Evolutionary conservation across 2,888 invertebrate species (phyloP).

Genomic region (Drosophila vallismaia): DNA sequence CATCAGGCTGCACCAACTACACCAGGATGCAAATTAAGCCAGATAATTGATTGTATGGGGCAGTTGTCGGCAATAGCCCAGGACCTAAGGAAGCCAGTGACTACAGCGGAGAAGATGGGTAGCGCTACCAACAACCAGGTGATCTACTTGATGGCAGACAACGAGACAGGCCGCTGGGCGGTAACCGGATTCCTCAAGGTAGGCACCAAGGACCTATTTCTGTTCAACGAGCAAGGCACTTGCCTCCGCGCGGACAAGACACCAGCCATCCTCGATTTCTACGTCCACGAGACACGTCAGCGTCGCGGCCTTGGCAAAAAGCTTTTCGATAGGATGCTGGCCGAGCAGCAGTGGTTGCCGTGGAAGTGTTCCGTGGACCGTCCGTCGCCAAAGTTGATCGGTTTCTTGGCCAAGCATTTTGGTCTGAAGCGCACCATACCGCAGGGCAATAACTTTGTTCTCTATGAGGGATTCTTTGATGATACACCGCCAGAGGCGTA

Average conservation of each 20-base stretch:
- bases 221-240: conserved; percentile 88
- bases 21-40: conserved; percentile 64
- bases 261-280: conserved; percentile 96
- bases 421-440: conserved; percentile 86
- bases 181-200: conserved; percentile 94
- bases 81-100: conserved; percentile 88
- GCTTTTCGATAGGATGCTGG: conserved; percentile 92
- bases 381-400: conserved; percentile 93
- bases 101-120: conserved; percentile 88
- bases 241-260: conserved; percentile 89
- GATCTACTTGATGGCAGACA: conserved; percentile 71
- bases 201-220: conserved; percentile 93
- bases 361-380: conserved; percentile 93
- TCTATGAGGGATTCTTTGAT: conserved; percentile 90
- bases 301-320: conserved; percentile 91
- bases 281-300: conserved; percentile 91
- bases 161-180: conserved; percentile 84
- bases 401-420: conserved; percentile 93
- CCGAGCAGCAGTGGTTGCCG: conserved; percentile 88
- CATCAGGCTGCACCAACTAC: not conserved
- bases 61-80: conserved; percentile 89
- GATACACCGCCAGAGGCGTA: not conserved
- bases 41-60: conserved; percentile 88
- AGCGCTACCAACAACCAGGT: conserved; percentile 84
- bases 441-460: conserved; percentile 93